Base-by-base conservation (phyloP, 2,888 invertebrate species). In the Clostera curtula region DNA sequence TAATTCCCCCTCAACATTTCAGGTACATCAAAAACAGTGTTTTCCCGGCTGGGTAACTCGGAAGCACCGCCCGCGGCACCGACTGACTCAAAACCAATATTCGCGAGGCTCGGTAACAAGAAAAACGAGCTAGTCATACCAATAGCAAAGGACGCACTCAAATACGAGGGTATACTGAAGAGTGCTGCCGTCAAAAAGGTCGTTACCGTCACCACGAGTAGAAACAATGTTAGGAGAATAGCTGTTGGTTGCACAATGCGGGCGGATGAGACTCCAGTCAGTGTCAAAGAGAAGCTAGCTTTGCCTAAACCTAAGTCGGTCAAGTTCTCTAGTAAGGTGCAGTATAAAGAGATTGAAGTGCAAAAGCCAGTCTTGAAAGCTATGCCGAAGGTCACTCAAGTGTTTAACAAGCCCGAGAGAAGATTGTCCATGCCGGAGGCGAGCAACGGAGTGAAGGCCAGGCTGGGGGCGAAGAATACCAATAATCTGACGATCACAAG, bases 141-240 rank as follows among this genome's bases (percentile, higher is more conserved):
- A 0, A 52, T 76, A 1, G 59, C 58, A 2, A 69, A 65, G 33
- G 74, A 75, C 25, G 83, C 83, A 1, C 61, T 84, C 3, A 75
- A 80, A 46, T 84, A 85, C 38, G 80, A 80, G 40, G 84, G 84
- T 1, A 82, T 85, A 7, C 51, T 84, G 5, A 84, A 84, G 53
- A 54, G 51, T 9, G 33, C 52, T 0, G 34, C 64, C 0, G 38
- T 44, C 0, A 71, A 73, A 25, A 79, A 72, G 43, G 43, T 59
- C 0, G 66, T 73, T 8, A 73, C 72, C 0, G 67, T 80, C 0
- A 79, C 74, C 1, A 69, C 73, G 1, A 47, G 60, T 0, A 63
- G 59, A 29, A 68, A 70, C 22, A 72, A 61, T 9, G 40, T 60
- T 0, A 63, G 82, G 20, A 73, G 67, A 38, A 77, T 75, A 14